Evolutionary conservation across 1,140 invertebrate species (phyloP), one percentile per base, ranked within the genome.

Genomic region (Drosophila watanabei): DNA sequence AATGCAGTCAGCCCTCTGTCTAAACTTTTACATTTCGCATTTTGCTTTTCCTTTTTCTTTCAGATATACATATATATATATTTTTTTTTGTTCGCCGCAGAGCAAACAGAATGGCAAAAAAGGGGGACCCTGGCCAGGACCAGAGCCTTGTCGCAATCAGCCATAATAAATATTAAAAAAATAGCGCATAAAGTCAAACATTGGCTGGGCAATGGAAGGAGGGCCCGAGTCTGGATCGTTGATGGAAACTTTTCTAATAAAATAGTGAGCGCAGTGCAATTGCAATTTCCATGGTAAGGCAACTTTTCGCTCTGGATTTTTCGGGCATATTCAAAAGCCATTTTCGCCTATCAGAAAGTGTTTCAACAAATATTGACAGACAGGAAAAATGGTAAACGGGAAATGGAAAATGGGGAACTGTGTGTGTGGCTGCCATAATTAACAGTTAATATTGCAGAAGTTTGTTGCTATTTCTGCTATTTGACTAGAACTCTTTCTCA

Each of bases 281-380:
- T 89, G 81, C 79, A 68, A 57, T 57, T 56, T 57, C 35, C 51
- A 35, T 49, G 48, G 51, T 13, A 33, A 35, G 18, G 18, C 28
- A 88, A 88, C 85, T 88, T 88, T 89, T 10, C 65, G 11, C 20
- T 18, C 68, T 37, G 18, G 16, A 32, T 37, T 57, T 33, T 24
- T 35, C 33, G 73, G 83, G 76, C 76, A 83, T 82, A 87, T 87
- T 88, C 84, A 88, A 88, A 88, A 88, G 80, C 80, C 84, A 88
- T 88, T 85, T 88, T 85, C 69, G 86, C 62, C 86, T 86, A 90
- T 90, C 86, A 90, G 76, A 85, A 89, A 90, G 86, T 86, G 86
- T 90, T 90, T 90, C 69, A 82, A 86, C 86, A 86, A 90, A 90
- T 90, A 90, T 90, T 90, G 86, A 90, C 86, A 90, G 86, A 90